Percentiles rank a stretch among this genome's conserved stretches.
Conservation (phyloP, 2,888 invertebrate genomes). For the Poecilus cupreus region DNA sequence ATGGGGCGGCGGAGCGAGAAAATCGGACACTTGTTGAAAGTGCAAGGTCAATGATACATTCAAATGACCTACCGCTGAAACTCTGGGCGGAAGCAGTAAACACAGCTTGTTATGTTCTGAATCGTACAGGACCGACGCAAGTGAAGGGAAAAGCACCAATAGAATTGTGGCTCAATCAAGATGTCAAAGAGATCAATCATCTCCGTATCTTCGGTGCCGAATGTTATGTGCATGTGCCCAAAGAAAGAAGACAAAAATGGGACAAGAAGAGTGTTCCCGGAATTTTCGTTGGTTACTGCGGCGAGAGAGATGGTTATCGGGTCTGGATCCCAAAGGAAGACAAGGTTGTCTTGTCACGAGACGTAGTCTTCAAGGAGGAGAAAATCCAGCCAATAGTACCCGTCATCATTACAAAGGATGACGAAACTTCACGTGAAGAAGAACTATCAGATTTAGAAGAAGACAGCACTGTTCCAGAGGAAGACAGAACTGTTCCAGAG, state of each 20-base stretch:
- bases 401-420: too few species aligned
- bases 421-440: too few species aligned
- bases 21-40: constrained; percentile 58
- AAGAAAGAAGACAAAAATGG: constrained; percentile 60
- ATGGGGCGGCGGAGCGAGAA: constrained; percentile 58
- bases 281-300: constrained; percentile 60
- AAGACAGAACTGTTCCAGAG: too few species aligned
- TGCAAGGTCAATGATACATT: constrained; percentile 59
- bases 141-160: constrained; percentile 58
- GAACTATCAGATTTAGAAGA: too few species aligned
- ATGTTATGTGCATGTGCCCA: constrained; percentile 63
- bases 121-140: constrained; percentile 60
- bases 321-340: constrained; percentile 46
- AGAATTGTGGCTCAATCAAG: constrained; percentile 60
- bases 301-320: constrained; percentile 55
- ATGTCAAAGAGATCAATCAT: constrained; percentile 57
- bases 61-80: constrained; percentile 54
- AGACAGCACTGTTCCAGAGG: too few species aligned
- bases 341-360: constrained; percentile 47
- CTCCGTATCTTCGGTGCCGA: constrained; percentile 62
- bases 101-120: constrained; percentile 62
- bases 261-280: constrained; percentile 57
- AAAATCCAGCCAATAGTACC: too few species aligned
- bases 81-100: constrained; percentile 63
- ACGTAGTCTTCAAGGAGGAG: background rate